Conservation (phyloP, 2,113 vertebrate species). For the Lipotes vexillifer region DNA sequence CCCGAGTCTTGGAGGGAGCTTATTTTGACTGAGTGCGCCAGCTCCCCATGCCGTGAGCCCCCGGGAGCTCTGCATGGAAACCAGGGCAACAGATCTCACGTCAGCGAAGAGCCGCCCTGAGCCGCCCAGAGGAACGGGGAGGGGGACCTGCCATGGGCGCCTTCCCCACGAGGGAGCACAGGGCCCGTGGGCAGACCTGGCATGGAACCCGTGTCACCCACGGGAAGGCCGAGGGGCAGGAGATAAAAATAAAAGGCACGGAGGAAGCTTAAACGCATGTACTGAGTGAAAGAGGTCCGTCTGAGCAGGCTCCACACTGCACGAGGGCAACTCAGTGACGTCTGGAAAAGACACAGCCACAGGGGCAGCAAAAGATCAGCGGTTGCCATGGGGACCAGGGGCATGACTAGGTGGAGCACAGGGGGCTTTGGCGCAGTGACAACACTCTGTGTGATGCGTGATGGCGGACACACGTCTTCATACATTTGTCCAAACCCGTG, state of each 20-base stretch:
- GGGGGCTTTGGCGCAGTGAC: fast-evolving
- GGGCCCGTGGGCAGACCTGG: neutral
- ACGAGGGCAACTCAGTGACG: fast-evolving
- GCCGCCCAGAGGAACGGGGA: neutral
- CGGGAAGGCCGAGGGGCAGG: fast-evolving
- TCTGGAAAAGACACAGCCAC: neutral
- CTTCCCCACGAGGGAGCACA: fast-evolving
- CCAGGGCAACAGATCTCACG: fast-evolving
- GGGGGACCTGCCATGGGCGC: fast-evolving
- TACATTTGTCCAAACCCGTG: fast-evolving
- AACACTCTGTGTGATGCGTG: fast-evolving
- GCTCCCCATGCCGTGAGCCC: fast-evolving
- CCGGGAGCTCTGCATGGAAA: fast-evolving
- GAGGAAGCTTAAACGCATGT: fast-evolving
- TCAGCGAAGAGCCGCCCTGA: neutral
- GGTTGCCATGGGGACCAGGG: fast-evolving
- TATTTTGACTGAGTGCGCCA: fast-evolving
- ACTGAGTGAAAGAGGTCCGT: neutral
- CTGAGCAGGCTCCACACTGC: fast-evolving
- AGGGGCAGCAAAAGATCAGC: fast-evolving
- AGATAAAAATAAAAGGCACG: fast-evolving
- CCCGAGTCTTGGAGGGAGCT: too few species aligned
- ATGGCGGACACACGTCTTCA: fast-evolving
- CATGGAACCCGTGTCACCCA: neutral
- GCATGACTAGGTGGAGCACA: too few species aligned